Percentiles rank a stretch among this genome's conserved stretches.
phyloP scores from a whole-genome alignment of 2,113 vertebrate genomes.

The Acanthisitta chloris region DNA sequence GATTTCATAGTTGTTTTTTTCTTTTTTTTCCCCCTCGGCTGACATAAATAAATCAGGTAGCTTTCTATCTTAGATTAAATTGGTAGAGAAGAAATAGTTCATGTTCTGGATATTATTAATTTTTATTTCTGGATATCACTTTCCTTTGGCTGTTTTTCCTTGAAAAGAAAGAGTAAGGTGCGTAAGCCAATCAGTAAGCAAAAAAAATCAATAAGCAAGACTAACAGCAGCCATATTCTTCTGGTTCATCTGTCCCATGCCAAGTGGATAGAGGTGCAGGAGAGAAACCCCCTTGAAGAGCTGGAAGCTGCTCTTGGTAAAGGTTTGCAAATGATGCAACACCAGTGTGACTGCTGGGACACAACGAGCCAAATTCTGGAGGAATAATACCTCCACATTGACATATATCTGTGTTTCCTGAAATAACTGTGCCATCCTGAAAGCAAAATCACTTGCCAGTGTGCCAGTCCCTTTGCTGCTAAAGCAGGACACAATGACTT shows the following conservation, averaged over 20 bases:
- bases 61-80: neutral
- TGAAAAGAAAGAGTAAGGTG: neutral
- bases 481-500: neutral
- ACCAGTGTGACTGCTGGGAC: neutral
- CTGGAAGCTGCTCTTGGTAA: neutral
- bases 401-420: accelerated
- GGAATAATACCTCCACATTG: neutral
- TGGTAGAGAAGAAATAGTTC: neutral
- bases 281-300: neutral
- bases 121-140: neutral
- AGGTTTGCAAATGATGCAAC: neutral
- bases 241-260: neutral
- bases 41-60: neutral
- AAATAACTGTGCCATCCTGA: neutral
- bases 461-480: neutral
- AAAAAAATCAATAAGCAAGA: neutral
- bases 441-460: neutral
- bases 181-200: neutral
- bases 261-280: neutral
- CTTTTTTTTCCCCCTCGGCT: neutral
- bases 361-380: neutral
- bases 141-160: neutral
- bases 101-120: neutral
- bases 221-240: neutral
- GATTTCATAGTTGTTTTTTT: neutral